phyloP scores from a whole-genome alignment of 2,797 vertebrate genomes.

The Microcaecilia unicolor region DNA sequence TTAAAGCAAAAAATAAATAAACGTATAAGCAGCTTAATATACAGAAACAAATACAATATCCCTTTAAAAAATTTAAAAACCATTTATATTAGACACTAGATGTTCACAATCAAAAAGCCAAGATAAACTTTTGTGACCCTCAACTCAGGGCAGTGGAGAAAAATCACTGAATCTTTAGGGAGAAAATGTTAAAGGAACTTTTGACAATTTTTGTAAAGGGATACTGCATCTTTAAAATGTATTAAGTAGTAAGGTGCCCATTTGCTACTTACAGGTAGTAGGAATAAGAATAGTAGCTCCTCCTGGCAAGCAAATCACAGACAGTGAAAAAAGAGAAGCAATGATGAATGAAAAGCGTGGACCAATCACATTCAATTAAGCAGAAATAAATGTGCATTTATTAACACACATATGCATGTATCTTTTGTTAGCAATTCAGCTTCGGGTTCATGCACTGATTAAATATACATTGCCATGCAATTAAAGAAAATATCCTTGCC shows the following conservation, averaged over 20 bases:
- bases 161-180: too few species aligned
- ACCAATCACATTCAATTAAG: constrained; percentile 83
- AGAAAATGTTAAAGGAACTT: background rate
- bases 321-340: constrained; percentile 96
- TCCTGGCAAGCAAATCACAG: constrained; percentile 99
- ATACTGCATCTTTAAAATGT: constrained; percentile 96
- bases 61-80: constrained; percentile 49
- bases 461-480: constrained; percentile 59
- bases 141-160: too few species aligned
- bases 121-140: too few species aligned
- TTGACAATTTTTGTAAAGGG: constrained; percentile 87
- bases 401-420: constrained; percentile 48
- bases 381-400: constrained; percentile 48
- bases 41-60: constrained; percentile 69
- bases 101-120: constrained; percentile 1
- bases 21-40: too few species aligned
- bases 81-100: too few species aligned
- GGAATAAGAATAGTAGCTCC: constrained; percentile 99
- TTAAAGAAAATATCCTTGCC: constrained; percentile 46
- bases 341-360: constrained; percentile 96
- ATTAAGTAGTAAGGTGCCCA: constrained; percentile 62
- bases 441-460: constrained; percentile 62
- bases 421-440: constrained; percentile 55
- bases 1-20: too few species aligned
- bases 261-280: constrained; percentile 99